These are phyloP conservation scores for Drosophila aff. DNA, from an alignment of 1,140 invertebrate species.

Conservation along the genomic window DNA sequence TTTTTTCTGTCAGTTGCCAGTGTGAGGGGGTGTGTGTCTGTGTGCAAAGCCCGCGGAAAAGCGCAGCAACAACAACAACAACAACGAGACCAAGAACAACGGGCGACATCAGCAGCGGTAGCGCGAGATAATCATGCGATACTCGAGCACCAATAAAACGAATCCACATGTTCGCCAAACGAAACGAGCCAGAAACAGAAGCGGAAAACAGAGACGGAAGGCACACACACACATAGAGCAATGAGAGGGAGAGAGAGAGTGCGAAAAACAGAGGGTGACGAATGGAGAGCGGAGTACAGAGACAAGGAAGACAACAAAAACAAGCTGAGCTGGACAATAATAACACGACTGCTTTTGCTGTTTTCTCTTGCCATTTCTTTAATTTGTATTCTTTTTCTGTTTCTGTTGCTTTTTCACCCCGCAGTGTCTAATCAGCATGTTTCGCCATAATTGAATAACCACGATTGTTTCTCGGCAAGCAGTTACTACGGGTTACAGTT, in stretches of 20 bases:
- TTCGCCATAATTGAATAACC: constrained; percentile 36
- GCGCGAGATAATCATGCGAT: constrained; percentile 77
- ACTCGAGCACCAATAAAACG: constrained; percentile 79
- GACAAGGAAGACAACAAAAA: constrained; percentile 43
- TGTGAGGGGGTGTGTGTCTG: constrained; percentile 3
- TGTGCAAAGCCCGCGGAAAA: constrained; percentile 56
- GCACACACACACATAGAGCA: neutral
- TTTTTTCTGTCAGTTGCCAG: neutral
- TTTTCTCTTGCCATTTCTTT: constrained; percentile 6
- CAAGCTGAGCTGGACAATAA: constrained; percentile 41
- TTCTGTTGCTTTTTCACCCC: constrained; percentile 5
- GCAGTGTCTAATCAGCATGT: constrained; percentile 33
- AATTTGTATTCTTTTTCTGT: neutral
- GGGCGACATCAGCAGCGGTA: constrained; percentile 39
- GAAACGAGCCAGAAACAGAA: constrained; percentile 39
- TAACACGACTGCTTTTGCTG: constrained; percentile 20
- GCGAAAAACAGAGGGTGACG: neutral
- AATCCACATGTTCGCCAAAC: constrained; percentile 72
- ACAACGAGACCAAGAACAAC: constrained; percentile 9
- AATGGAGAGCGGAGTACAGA: neutral
- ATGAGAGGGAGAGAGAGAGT: neutral
- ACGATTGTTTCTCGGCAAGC: neutral
- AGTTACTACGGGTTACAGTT: constrained; percentile 2
- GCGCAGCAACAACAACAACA: constrained; percentile 55
- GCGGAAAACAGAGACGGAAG: constrained; percentile 34